These are phyloP conservation scores for Euwallacea fornicatus DNA, from an alignment of 1,140 invertebrate genomes.

Conservation along the genomic window DNA sequence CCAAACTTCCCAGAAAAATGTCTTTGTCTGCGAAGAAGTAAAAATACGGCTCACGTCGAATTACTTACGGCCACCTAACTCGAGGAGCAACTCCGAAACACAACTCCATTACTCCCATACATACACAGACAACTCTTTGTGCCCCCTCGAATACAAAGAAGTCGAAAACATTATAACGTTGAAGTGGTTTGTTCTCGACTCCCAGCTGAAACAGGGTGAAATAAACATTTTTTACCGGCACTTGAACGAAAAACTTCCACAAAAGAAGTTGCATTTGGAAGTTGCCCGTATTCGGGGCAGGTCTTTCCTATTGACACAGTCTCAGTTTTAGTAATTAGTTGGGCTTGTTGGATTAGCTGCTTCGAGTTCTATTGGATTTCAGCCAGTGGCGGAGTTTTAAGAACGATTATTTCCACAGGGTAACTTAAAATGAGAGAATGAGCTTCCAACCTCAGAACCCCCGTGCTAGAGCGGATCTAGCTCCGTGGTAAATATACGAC, in stretches of 20 bases:
- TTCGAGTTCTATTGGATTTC: conserved; percentile 6
- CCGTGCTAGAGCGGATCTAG: background rate
- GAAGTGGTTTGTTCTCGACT: conserved; percentile 31
- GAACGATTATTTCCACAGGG: no score
- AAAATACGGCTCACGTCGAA: conserved; percentile 26
- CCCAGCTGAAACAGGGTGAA: conserved; percentile 20
- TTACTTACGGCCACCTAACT: conserved; percentile 33
- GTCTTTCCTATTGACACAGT: conserved; percentile 25
- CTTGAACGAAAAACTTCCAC: conserved; percentile 13
- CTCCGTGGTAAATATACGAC: conserved; percentile 16
- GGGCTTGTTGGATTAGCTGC: conserved; percentile 9
- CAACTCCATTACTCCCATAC: conserved; percentile 20
- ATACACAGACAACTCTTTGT: conserved; percentile 22
- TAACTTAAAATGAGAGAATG: no score
- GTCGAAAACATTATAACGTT: conserved; percentile 30
- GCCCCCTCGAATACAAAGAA: conserved; percentile 30
- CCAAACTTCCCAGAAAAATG: conserved; percentile 7
- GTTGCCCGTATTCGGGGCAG: conserved; percentile 22
- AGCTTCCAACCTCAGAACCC: background rate
- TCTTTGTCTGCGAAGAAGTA: background rate
- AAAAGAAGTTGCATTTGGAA: conserved; percentile 23
- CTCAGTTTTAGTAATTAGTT: conserved; percentile 33
- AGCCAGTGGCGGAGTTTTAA: conserved; percentile 1
- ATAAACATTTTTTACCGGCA: conserved; percentile 30
- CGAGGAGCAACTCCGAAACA: conserved; percentile 26